phyloP scores from a whole-genome alignment of 2,888 invertebrate species.

The Smittia sp. region DNA sequence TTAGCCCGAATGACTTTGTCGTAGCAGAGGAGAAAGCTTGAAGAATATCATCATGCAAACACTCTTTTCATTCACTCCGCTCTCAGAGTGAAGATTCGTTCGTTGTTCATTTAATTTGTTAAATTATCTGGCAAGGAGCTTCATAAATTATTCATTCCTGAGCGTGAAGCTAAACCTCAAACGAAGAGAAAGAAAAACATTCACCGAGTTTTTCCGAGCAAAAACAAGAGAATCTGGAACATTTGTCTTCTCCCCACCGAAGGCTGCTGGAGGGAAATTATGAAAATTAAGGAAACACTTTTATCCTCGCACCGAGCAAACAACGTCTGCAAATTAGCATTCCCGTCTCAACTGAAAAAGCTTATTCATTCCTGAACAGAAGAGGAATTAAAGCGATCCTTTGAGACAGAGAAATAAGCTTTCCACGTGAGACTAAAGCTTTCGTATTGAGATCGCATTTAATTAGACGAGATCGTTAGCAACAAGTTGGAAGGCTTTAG shows the following conservation, averaged over 20 bases:
- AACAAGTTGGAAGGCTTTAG: constrained; percentile 8
- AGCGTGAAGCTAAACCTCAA: not conserved
- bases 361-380: not conserved
- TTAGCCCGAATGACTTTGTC: constrained; percentile 19
- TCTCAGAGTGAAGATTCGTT: not conserved
- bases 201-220: not conserved
- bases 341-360: not conserved
- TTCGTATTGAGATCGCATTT: constrained; percentile 5
- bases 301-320: not conserved
- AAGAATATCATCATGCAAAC: constrained; percentile 33
- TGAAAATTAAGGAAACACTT: constrained; percentile 3
- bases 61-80: not conserved
- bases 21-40: constrained; percentile 17
- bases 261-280: not conserved
- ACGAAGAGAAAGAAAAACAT: not conserved
- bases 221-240: constrained; percentile 6
- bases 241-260: not conserved
- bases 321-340: not conserved
- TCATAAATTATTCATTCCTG: constrained; percentile 37
- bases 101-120: constrained; percentile 36
- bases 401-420: not conserved
- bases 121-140: constrained; percentile 37
- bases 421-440: not conserved
- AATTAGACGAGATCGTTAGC: not conserved
- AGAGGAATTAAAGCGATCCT: not conserved